phyloP scores from a whole-genome alignment of 2,797 vertebrate species.

The Neoniphon sammara region DNA sequence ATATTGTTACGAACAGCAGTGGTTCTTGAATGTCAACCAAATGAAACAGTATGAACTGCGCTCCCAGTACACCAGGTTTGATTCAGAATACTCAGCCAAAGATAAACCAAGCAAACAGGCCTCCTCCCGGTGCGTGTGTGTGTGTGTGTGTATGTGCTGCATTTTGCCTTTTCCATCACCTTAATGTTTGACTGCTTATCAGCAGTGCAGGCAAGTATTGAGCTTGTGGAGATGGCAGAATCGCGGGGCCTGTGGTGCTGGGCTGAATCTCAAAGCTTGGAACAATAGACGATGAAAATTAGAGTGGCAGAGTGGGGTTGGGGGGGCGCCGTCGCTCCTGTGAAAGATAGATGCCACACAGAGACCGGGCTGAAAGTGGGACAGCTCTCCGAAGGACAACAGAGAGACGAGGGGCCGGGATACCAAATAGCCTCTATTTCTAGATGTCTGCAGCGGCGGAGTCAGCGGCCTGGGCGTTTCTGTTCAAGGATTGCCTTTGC shows the following conservation, averaged over 20 bases:
- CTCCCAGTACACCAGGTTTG: neutral
- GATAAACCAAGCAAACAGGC: slow-evolving; percentile 33
- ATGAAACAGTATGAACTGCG: neutral
- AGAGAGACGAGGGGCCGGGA: slow-evolving; percentile 48
- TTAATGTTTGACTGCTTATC: slow-evolving; percentile 64
- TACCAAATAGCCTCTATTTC: slow-evolving; percentile 45
- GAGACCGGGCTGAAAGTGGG: slow-evolving; percentile 73
- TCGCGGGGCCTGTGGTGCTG: slow-evolving; percentile 43
- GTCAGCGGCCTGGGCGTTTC: slow-evolving; percentile 14
- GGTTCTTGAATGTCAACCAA: slow-evolving; percentile 4
- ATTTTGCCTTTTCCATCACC: slow-evolving; percentile 63
- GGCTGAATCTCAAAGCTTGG: slow-evolving; percentile 54
- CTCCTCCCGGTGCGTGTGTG: slow-evolving; percentile 25
- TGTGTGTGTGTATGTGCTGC: slow-evolving; percentile 20
- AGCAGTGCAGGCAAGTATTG: slow-evolving; percentile 54
- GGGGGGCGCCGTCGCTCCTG: slow-evolving; percentile 44
- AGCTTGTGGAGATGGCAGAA: slow-evolving; percentile 64
- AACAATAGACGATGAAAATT: slow-evolving; percentile 70
- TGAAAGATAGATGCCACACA: slow-evolving; percentile 77
- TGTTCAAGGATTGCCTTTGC: slow-evolving; percentile 38
- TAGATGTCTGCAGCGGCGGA: slow-evolving; percentile 27
- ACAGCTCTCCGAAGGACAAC: slow-evolving; percentile 78
- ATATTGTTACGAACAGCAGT: neutral
- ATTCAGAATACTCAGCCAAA: slow-evolving; percentile 18
- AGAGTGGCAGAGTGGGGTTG: slow-evolving; percentile 56